A percentile compares a stretch with the other conserved stretches of the same genome.
Conservation (phyloP, 2,888 invertebrate species). For the Sarcophaga carnaria region DNA sequence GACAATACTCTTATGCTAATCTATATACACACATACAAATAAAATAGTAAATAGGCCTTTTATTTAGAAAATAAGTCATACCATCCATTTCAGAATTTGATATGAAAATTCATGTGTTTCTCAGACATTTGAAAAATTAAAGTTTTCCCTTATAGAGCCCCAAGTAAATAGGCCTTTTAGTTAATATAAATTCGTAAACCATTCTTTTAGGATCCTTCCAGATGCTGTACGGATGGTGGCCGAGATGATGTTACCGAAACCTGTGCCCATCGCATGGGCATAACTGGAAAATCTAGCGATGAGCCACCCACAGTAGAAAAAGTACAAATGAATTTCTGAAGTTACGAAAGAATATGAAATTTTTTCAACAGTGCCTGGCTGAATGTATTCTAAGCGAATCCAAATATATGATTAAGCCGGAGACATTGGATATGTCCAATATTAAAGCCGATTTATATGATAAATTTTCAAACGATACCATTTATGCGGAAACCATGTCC, state of each 20-base stretch:
- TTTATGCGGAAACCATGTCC: constrained; percentile 76
- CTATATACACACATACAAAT: too few relatives aligned
- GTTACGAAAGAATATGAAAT: too few relatives aligned
- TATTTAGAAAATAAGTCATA: too few relatives aligned
- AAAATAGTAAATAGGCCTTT: too few relatives aligned
- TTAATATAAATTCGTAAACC: too few relatives aligned
- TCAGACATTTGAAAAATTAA: too few relatives aligned
- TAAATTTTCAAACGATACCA: constrained; percentile 76
- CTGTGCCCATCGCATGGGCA: constrained; percentile 76
- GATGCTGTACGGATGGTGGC: constrained; percentile 79
- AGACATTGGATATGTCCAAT: constrained; percentile 72
- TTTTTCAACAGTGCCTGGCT: constrained; percentile 77
- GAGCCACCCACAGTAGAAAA: constrained; percentile 74
- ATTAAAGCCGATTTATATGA: constrained; percentile 74
- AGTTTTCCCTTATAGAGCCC: too few relatives aligned
- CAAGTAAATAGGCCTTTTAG: too few relatives aligned
- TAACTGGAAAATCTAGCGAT: constrained; percentile 70
- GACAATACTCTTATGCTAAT: too few relatives aligned
- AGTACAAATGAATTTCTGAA: neutral
- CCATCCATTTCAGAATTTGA: too few relatives aligned
- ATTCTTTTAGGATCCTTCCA: constrained; percentile 76
- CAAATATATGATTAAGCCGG: constrained; percentile 74
- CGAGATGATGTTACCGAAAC: constrained; percentile 75
- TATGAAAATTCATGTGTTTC: too few relatives aligned
- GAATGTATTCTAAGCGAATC: constrained; percentile 78